A percentile compares a stretch with the other conserved stretches of the same genome.
These are phyloP conservation scores for Sciurus niger DNA, from an alignment of 2,113 vertebrate species.

Conservation along the genomic window DNA sequence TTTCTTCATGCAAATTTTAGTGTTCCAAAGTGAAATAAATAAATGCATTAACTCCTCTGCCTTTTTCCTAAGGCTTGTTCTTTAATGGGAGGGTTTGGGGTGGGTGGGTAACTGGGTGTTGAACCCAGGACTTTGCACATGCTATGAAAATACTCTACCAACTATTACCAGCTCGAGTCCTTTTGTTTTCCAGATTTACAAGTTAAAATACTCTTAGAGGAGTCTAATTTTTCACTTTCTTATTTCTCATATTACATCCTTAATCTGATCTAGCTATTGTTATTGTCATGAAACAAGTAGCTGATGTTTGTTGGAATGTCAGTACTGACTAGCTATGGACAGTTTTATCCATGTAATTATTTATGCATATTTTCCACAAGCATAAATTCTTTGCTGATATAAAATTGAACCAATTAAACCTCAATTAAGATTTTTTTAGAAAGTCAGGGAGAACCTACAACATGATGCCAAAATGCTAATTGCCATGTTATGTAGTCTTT, in stretches of 20 bases:
- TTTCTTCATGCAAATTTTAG: slow-evolving; percentile 41
- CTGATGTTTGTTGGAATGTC: slow-evolving; percentile 37
- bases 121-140: background rate
- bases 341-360: slow-evolving; percentile 56
- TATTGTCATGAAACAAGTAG: slow-evolving; percentile 2
- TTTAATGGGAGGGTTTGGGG: background rate
- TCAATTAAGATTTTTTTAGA: slow-evolving; percentile 24
- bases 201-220: slow-evolving; percentile 11
- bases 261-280: background rate
- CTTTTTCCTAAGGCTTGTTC: background rate
- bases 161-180: background rate
- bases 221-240: background rate
- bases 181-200: slow-evolving; percentile 9
- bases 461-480: slow-evolving; percentile 39
- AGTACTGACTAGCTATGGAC: slow-evolving; percentile 4
- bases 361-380: slow-evolving; percentile 1
- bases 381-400: slow-evolving; percentile 53
- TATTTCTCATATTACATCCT: background rate
- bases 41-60: slow-evolving; percentile 22
- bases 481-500: background rate
- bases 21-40: slow-evolving; percentile 55
- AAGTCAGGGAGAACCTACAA: slow-evolving; percentile 61
- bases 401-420: slow-evolving; percentile 1
- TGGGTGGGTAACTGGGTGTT: background rate
- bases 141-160: background rate